These are phyloP conservation scores for Melitaea athalia DNA, from an alignment of 2,888 invertebrate species.

Conservation along the genomic window DNA sequence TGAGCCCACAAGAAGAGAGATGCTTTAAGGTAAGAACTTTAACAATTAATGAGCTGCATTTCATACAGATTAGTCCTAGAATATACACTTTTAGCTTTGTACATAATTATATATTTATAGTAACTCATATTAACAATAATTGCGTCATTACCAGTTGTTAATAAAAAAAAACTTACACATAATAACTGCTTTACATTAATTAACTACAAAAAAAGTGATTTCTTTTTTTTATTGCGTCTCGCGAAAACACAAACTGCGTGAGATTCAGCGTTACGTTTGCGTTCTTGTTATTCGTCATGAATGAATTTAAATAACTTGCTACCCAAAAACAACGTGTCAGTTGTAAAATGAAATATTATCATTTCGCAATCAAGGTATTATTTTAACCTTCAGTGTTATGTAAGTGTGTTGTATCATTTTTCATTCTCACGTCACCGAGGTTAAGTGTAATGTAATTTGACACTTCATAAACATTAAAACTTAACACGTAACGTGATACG, in stretches of 20 bases:
- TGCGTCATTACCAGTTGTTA: too few relatives aligned
- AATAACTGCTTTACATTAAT: neutral
- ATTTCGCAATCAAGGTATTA: neutral
- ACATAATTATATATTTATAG: neutral
- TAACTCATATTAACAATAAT: too few relatives aligned
- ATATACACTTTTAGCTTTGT: neutral
- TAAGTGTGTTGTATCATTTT: constrained; percentile 6
- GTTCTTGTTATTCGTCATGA: constrained; percentile 5
- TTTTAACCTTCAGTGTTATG: constrained; percentile 4
- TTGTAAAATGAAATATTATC: neutral
- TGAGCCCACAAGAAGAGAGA: constrained; percentile 93
- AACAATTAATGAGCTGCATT: neutral
- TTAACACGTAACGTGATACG: too few relatives aligned
- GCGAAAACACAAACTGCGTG: neutral
- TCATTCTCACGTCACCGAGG: constrained; percentile 1
- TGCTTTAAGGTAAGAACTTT: constrained; percentile 87
- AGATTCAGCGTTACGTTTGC: neutral
- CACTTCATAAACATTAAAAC: neutral
- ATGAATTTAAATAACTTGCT: neutral
- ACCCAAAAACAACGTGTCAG: neutral
- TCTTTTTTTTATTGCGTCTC: neutral
- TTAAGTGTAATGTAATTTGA: constrained; percentile 3
- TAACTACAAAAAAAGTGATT: neutral
- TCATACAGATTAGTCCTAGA: neutral
- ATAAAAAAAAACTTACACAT: neutral